phyloP scores from a whole-genome alignment of 2,797 vertebrate genomes.

The Chaunax sp. region DNA sequence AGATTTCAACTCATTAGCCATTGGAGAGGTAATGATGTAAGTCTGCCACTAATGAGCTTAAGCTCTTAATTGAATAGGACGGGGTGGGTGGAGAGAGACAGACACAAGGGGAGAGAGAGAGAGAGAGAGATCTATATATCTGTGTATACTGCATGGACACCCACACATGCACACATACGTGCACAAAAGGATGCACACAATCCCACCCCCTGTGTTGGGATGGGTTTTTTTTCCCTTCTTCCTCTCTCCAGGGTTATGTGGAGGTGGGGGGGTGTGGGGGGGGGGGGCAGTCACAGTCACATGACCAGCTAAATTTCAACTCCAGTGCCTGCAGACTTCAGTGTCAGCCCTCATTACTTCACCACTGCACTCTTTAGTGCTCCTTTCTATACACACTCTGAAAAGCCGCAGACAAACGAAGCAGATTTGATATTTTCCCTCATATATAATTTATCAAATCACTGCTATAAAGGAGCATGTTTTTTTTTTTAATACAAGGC shows the following conservation, averaged over 20 bases:
- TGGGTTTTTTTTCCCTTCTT: constrained; percentile 34
- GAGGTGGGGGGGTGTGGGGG: background rate
- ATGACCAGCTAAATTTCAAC: constrained; percentile 78
- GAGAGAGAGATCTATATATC: too few species aligned
- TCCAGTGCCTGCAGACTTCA: constrained; percentile 62
- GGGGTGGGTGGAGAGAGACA: constrained; percentile 24
- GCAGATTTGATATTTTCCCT: background rate
- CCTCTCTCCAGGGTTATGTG: constrained; percentile 54
- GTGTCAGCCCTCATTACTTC: constrained; percentile 67
- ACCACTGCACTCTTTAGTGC: constrained; percentile 29
- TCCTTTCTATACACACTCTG: background rate
- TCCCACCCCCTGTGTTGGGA: constrained; percentile 64
- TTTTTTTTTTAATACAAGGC: constrained; percentile 43
- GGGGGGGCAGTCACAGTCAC: constrained; percentile 58
- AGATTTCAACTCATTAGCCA: constrained; percentile 83
- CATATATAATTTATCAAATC: constrained; percentile 43
- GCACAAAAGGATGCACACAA: constrained; percentile 55
- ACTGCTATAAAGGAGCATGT: constrained; percentile 23
- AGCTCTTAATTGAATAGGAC: constrained; percentile 82
- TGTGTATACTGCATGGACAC: constrained; percentile 15
- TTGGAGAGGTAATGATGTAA: constrained; percentile 82
- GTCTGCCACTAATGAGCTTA: constrained; percentile 81
- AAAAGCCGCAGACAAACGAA: too few species aligned
- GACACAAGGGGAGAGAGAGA: constrained; percentile 2
- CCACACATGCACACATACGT: constrained; percentile 25